Evolutionary conservation across 2,797 vertebrate species (phyloP), one percentile per base, ranked within the genome.

Genomic region (Thunnus albacares): DNA sequence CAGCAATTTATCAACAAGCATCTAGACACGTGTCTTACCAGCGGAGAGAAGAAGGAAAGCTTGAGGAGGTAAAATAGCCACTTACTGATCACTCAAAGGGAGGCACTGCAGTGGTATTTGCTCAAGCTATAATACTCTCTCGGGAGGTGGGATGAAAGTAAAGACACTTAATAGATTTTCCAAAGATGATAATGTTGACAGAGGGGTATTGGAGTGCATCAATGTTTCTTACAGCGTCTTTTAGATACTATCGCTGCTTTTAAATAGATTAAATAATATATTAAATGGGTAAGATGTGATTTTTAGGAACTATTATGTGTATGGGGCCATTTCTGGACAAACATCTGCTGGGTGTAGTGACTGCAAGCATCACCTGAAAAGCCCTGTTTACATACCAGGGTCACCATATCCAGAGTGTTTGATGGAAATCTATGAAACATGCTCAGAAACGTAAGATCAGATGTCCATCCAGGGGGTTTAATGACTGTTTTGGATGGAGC

Each of bases 1-100:
- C 93, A 97, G 84, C 91, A 95, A 6, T 96, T 96, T 2, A 97
- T 99, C 86, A 99, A 99, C 92, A 97, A 96, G 60, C 98, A 99
- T 81, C 91, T 99, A 80, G 98, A 99, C 77, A 90, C 83, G 22
- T 99, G 98, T 89, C 93, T 99, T 67, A 87, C 35, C 61, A 95
- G 97, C 5, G 97, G 93, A 1, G 96, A 97, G 87, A 99, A 99
- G 92, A 98, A 96, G 80, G 97, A 97, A 30, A 96, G 97, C 89
- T 94, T 99, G 26, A 92, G 97, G 71, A 98, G 97, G 97, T 98
- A 88, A 91, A 75, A 62, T 26, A 71, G 9, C 20, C 45, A 52
- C 28, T 26, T 51, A 67, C n/a, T 53, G 14, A 55, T 49, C 30
- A 69, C 55, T 72, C 24, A 45, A 43, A 43, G 52, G 12, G 38